Evolutionary conservation across 2,888 invertebrate genomes (phyloP).

Genomic region (Gandaritis pyraliata): DNA sequence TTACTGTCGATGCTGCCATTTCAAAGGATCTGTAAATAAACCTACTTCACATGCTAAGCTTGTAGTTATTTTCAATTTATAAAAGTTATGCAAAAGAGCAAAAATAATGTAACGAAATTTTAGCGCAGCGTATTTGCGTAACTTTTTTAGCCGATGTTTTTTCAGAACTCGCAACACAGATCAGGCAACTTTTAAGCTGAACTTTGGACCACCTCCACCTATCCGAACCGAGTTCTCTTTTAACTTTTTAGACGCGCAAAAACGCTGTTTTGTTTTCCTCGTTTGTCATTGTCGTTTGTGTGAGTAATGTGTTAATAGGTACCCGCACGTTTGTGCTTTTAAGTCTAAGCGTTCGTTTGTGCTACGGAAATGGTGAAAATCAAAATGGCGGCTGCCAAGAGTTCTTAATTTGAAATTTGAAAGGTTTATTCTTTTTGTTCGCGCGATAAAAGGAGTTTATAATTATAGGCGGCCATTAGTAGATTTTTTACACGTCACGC

Average conservation of each 20-base stretch:
- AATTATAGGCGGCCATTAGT: slow-evolving; percentile 32
- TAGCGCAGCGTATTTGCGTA: slow-evolving; percentile 30
- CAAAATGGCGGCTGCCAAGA: slow-evolving; percentile 52
- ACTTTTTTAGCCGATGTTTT: slow-evolving; percentile 27
- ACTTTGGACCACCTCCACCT: slow-evolving; percentile 53
- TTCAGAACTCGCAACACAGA: slow-evolving; percentile 37
- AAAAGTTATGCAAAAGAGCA: slow-evolving; percentile 6
- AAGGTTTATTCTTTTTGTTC: slow-evolving; percentile 38
- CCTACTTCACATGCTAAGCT: neutral
- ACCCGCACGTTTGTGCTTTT: slow-evolving; percentile 56
- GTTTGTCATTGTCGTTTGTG: slow-evolving; percentile 61
- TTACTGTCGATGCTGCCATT: slow-evolving; percentile 48
- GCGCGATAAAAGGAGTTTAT: slow-evolving; percentile 33
- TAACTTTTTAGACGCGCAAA: slow-evolving; percentile 47
- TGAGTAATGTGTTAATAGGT: slow-evolving; percentile 64
- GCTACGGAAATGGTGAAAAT: slow-evolving; percentile 47
- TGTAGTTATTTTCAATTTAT: neutral
- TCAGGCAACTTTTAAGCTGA: slow-evolving; percentile 55
- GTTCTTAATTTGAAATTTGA: slow-evolving; percentile 42
- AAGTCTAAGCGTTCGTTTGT: slow-evolving; percentile 58
- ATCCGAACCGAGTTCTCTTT: slow-evolving; percentile 55
- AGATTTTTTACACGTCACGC: slow-evolving; percentile 16
- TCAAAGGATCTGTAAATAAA: slow-evolving; percentile 34
- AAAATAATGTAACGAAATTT: slow-evolving; percentile 15
- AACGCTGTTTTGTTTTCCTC: slow-evolving; percentile 56